phyloP scores from a whole-genome alignment of 2,888 invertebrate genomes.

The Agrilus biguttatus region DNA sequence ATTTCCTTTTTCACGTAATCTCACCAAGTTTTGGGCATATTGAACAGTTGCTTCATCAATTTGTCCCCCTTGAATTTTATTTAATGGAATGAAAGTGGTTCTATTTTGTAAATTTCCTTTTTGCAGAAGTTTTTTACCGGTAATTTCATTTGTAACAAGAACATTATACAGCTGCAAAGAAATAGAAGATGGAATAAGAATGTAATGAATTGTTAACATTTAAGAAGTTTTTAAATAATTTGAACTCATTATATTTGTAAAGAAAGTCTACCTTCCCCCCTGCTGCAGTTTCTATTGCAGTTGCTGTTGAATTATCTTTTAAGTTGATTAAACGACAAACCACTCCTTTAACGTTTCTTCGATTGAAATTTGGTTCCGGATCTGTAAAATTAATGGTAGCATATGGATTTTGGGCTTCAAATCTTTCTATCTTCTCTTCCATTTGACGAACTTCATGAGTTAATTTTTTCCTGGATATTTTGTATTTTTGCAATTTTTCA shows the following conservation, averaged over 20 bases:
- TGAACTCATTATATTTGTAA: conserved; percentile 13
- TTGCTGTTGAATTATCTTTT: conserved; percentile 50
- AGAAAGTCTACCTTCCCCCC: conserved; percentile 54
- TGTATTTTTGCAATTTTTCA: conserved; percentile 40
- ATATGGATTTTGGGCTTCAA: conserved; percentile 42
- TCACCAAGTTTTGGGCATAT: conserved; percentile 55
- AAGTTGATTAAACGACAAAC: conserved; percentile 68
- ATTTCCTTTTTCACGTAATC: conserved; percentile 14
- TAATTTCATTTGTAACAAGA: conserved; percentile 74
- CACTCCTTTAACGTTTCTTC: conserved; percentile 54
- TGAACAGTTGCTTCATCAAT: conserved; percentile 46
- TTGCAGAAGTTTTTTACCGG: conserved; percentile 73
- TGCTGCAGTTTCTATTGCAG: conserved; percentile 74
- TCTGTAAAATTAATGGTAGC: conserved; percentile 60
- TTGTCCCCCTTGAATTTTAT: conserved; percentile 57
- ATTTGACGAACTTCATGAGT: conserved; percentile 39
- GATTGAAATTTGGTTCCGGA: conserved; percentile 57
- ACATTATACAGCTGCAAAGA: conserved; percentile 69
- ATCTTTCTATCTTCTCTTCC: conserved; percentile 40
- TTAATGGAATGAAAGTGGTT: conserved; percentile 81
- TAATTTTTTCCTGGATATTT: conserved; percentile 35
- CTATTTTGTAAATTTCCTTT: conserved; percentile 65
- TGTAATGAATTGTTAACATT: conserved; percentile 4
- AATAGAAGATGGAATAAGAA: conserved; percentile 1
- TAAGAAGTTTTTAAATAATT: not conserved